Evolutionary conservation across 2,888 invertebrate species (phyloP), one percentile per base, ranked within the genome.

Genomic region (Sminthurides aquaticus): DNA sequence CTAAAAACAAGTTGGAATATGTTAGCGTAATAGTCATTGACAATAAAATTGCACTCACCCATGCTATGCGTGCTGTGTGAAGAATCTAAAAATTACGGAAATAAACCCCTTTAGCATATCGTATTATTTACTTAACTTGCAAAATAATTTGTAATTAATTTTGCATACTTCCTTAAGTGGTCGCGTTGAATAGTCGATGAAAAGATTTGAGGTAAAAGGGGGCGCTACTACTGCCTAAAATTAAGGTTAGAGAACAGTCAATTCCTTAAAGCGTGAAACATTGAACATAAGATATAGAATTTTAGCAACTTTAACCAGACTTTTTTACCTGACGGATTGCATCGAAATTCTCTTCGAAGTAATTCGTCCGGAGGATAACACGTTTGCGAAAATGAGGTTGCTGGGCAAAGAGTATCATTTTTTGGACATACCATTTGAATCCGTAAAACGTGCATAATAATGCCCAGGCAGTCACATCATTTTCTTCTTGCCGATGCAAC

Each of bases 291-390:
- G n/a, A n/a, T n/a, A n/a, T n/a, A n/a, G n/a, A n/a, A n/a, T n/a
- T n/a, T n/a, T n/a, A n/a, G n/a, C n/a, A n/a, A n/a, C n/a, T n/a
- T n/a, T n/a, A n/a, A n/a, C n/a, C n/a, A n/a, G n/a, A n/a, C n/a
- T n/a, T n/a, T n/a, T 34, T 34, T 52, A 52, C 52, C 52, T 20
- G 18, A 5, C 52, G 8, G 5, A 52, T 8, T 52, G 8, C 52
- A 52, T 52, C 52, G 22, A 52, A 52, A 52, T 52, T 52, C 52
- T 52, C 20, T 20, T 52, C 52, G 22, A 52, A 52, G 22, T 52
- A 52, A 5, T 20, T 5, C 5, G 52, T 20, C 22, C 22, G 5
- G 15, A 52, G 11, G 5, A 52, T 8, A 22, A 52, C 52, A 15
- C 22, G 18, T 20, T 52, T 20, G 5, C 20, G 20, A 52, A 52